These are phyloP conservation scores for Himalopsyche anomala DNA, from an alignment of 2,888 invertebrate species.

Conservation along the genomic window DNA sequence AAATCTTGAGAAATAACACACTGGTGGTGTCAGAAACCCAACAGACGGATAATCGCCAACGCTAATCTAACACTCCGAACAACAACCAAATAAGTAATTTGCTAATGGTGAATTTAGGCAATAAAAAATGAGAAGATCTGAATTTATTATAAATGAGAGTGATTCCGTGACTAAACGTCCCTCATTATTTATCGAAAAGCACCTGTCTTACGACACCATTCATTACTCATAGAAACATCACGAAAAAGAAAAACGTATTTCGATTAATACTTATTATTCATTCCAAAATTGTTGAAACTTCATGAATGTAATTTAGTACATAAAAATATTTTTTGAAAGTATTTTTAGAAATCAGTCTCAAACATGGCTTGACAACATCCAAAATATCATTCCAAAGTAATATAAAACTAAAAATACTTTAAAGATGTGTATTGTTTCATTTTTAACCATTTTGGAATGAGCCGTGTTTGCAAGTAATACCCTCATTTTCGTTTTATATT, in stretches of 20 bases:
- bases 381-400: no score
- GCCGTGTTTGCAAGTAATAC: no score
- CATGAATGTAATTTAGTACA: no score
- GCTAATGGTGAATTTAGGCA: conserved; percentile 2
- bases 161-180: neutral
- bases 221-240: neutral
- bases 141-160: conserved; percentile 1
- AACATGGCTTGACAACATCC: no score
- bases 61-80: neutral
- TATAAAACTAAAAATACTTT: no score
- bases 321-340: no score
- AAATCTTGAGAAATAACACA: neutral
- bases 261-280: neutral
- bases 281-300: no score
- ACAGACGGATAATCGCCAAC: no score
- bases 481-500: no score
- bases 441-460: no score
- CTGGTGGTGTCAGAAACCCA: neutral
- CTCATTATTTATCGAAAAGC: neutral
- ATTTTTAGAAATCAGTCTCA: no score
- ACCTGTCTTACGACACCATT: neutral
- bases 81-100: neutral
- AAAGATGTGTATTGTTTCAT: no score
- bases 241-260: neutral
- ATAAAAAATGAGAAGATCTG: conserved; percentile 13